Conservation (phyloP, 2,113 vertebrate species). For the Podarcis cretensis region DNA sequence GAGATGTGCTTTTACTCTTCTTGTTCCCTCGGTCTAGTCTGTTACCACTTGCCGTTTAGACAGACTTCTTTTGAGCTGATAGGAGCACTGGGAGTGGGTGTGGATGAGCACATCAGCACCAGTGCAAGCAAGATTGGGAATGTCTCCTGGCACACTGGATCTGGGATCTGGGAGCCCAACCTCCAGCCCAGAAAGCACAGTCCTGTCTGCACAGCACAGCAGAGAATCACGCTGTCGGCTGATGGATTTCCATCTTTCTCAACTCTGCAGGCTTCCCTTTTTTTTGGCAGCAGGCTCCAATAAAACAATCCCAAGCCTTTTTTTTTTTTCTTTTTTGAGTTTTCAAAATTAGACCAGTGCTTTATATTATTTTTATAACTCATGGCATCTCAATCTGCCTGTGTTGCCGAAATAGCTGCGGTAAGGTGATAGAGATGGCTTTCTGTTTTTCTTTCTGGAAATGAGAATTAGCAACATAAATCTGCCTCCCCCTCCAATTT, state of each 20-base stretch:
- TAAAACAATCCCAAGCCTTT: neutral
- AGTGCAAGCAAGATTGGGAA: neutral
- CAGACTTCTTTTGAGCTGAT: neutral
- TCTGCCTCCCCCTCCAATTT: neutral
- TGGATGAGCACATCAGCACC: neutral
- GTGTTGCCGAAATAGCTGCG: constrained; percentile 12
- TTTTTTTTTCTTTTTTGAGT: neutral
- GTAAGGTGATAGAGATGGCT: neutral
- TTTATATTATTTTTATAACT: neutral
- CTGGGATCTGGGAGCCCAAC: neutral
- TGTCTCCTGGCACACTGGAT: neutral
- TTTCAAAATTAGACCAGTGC: neutral
- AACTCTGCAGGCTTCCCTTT: neutral
- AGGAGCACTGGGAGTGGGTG: neutral
- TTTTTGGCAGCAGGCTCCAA: neutral
- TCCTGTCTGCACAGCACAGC: neutral
- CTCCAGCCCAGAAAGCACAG: neutral
- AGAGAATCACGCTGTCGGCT: neutral
- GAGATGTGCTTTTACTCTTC: neutral
- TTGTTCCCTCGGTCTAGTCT: neutral
- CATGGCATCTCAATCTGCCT: constrained; percentile 18
- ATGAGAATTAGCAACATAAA: neutral
- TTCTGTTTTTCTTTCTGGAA: constrained; percentile 17
- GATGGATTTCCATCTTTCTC: neutral
- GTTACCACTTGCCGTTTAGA: neutral